phyloP scores from a whole-genome alignment of 2,113 vertebrate genomes.

The Podilymbus podiceps region DNA sequence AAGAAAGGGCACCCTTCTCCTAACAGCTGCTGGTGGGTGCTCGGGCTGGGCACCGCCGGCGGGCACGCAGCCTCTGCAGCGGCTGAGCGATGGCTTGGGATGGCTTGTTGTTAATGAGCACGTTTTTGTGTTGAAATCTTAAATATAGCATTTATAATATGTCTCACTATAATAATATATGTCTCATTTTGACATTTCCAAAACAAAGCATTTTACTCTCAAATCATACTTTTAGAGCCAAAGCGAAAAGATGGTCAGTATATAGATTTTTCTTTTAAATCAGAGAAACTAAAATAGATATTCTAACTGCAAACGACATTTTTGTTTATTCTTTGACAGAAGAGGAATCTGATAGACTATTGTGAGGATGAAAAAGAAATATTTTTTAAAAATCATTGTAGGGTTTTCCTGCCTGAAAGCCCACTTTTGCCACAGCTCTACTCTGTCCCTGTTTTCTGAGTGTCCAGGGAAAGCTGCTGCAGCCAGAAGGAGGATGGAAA shows the following conservation, averaged over 20 bases:
- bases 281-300: not conserved
- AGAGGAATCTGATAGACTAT: not conserved
- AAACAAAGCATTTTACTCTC: constrained; percentile 1
- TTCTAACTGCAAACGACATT: not conserved
- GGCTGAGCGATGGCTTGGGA: not conserved
- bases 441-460: not conserved
- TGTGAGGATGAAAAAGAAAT: not conserved
- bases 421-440: accelerated
- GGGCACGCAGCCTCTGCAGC: accelerated
- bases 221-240: too few species aligned
- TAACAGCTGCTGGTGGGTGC: not conserved
- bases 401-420: not conserved
- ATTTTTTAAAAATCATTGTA: not conserved
- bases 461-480: not conserved
- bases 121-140: not conserved
- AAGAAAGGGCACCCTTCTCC: not conserved
- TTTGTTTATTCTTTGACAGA: not conserved
- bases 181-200: not conserved
- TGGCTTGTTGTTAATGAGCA: not conserved
- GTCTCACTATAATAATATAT: not conserved
- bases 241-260: too few species aligned
- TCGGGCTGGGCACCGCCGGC: not conserved
- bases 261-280: not conserved
- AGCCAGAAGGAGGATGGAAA: not conserved
- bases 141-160: not conserved